Evolutionary conservation across 2,888 invertebrate genomes (phyloP), one percentile per base, ranked within the genome.

Genomic region (Cryptus armator): DNA sequence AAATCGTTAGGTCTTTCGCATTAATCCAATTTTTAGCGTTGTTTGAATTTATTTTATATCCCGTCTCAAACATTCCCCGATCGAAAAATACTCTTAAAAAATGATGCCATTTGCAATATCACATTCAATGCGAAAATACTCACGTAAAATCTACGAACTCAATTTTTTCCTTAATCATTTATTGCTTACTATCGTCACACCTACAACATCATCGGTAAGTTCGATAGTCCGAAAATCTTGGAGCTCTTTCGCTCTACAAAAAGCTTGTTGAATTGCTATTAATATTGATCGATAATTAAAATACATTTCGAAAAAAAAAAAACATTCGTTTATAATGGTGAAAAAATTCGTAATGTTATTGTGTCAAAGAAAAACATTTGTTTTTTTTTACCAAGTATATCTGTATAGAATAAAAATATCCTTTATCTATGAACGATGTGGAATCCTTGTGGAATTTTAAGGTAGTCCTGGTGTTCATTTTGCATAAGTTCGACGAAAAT

Each of bases 81-180:
- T 19, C 37, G 37, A 37, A 19, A 19, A 56, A 56, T 12, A 56
- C n/a, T 7, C 24, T 19, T 2, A 56, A 10, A 56, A 10, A 24
- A 24, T 56, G 10, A 24, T 56, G 24, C 12, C 12, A 24, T 24
- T 19, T 37, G 9, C 12, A 24, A 24, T 24, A 16, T 56, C 12
- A 12, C 19, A 24, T 19, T 3, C 24, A 19, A 19, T 56, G 24
- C 4, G 12, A 37, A 62, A 32, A 37, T 7, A 62, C 29, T 51
- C 44, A 77, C 62, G 48, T 62, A 7, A 37, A 48, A 68, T 62
- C n/a, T 59, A 56, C 71, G n/a, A 62, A 80, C 32, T 32, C 71
- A 72, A 68, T 80, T 59, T 80, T 72, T 43, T 80, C 59, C 71
- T 72, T 72, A 62, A 72, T 62, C 75, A 66, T 46, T n/a, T 77